A percentile compares a stretch with the other conserved stretches of the same genome.
phyloP scores from a whole-genome alignment of 2,888 invertebrate species.

The Holacanthella duospinosa region DNA sequence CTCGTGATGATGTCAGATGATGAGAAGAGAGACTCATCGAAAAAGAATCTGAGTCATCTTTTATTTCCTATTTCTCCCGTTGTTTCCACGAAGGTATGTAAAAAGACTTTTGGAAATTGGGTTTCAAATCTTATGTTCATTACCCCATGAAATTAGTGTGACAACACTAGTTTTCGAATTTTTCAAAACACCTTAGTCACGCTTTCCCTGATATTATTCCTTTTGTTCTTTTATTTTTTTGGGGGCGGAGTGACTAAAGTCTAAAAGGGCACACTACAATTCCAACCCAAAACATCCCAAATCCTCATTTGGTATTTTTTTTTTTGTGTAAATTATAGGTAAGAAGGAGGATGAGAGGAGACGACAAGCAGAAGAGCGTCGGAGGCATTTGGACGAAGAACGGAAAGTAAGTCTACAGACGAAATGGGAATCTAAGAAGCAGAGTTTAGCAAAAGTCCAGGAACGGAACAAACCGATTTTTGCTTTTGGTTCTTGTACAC shows the following conservation, averaged over 20 bases:
- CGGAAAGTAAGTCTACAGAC: constrained; percentile 25
- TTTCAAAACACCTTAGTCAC: background rate
- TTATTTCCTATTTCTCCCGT: background rate
- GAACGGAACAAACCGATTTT: constrained; percentile 11
- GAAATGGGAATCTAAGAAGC: constrained; percentile 32
- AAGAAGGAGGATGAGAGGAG: constrained; percentile 31
- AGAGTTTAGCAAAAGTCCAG: background rate
- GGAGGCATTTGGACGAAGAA: constrained; percentile 33
- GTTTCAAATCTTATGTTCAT: background rate
- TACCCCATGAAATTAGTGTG: background rate
- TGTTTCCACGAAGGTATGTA: background rate
- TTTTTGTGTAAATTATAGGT: background rate
- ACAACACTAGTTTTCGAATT: background rate
- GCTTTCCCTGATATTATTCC: background rate
- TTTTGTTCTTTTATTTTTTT: background rate
- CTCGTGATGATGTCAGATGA: background rate
- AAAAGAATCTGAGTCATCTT: background rate
- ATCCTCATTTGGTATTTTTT: background rate
- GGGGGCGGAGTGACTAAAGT: no score
- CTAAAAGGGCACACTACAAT: no score
- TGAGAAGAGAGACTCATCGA: no score
- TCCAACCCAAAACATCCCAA: background rate
- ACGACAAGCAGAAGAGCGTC: constrained; percentile 32
- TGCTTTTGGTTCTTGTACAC: constrained; percentile 37
- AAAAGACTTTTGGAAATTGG: background rate